Conservation (phyloP, 2,888 invertebrate species). For the Fragum fragum region DNA sequence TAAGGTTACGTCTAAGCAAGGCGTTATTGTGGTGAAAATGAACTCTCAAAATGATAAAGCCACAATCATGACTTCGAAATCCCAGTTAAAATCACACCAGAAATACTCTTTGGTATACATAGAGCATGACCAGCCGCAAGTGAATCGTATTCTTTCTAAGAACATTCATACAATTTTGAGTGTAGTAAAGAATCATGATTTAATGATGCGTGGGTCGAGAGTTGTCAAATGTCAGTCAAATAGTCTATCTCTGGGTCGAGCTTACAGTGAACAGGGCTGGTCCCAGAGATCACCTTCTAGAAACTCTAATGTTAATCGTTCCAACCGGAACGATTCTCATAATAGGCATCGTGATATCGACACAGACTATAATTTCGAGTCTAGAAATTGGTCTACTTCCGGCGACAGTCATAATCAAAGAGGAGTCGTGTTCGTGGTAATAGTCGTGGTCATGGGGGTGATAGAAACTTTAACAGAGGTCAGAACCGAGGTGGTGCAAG, state of each 20-base stretch:
- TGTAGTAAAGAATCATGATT: not conserved
- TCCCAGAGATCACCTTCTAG: not conserved
- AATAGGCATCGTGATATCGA: not conserved
- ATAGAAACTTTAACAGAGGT: not conserved
- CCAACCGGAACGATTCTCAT: not conserved
- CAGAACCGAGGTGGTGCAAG: not conserved
- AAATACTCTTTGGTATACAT: not conserved
- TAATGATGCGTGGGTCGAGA: not conserved
- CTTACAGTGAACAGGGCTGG: not conserved
- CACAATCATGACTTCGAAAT: not conserved
- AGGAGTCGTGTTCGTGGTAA: not conserved
- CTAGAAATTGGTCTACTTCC: not conserved
- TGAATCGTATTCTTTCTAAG: not conserved
- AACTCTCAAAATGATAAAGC: not conserved
- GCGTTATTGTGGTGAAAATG: not conserved
- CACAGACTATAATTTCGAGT: not conserved
- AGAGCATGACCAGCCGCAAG: slow-evolving; percentile 11
- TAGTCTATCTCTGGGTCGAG: not conserved
- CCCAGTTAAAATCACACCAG: not conserved
- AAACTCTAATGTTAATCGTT: not conserved
- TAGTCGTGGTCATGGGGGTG: not conserved
- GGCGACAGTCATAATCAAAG: not conserved
- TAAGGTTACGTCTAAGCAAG: not conserved
- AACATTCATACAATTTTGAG: slow-evolving; percentile 4
- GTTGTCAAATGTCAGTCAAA: not conserved